phyloP scores from a whole-genome alignment of 2,888 invertebrate species.

The Cantharis rufa region DNA sequence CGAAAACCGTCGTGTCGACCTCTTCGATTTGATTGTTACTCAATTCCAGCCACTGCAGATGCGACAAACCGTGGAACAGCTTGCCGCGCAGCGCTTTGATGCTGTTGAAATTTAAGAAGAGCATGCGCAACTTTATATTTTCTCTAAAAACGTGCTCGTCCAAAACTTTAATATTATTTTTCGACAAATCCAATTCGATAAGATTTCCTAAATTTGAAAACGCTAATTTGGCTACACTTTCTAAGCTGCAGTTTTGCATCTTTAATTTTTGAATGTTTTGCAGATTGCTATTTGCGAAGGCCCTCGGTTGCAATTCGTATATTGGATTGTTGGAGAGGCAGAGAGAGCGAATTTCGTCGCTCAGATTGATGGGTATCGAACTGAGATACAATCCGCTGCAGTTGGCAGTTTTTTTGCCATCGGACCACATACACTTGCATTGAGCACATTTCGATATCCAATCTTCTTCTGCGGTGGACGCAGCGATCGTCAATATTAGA shows the following conservation, averaged over 20 bases:
- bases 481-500: conserved; percentile 37
- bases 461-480: conserved; percentile 59
- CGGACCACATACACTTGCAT: conserved; percentile 85
- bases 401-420: conserved; percentile 82
- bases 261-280: conserved; percentile 82
- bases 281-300: conserved; percentile 71
- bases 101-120: conserved; percentile 76
- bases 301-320: conserved; percentile 66
- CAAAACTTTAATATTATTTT: conserved; percentile 69
- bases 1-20: conserved; percentile 73
- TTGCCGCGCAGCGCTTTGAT: conserved; percentile 68
- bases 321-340: conserved; percentile 75
- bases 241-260: conserved; percentile 74
- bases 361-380: conserved; percentile 73
- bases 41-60: conserved; percentile 76
- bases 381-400: conserved; percentile 65
- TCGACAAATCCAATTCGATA: conserved; percentile 81
- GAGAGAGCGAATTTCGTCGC: conserved; percentile 71
- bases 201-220: conserved; percentile 76
- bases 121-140: conserved; percentile 70
- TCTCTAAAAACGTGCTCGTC: conserved; percentile 73
- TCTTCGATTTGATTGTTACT: conserved; percentile 74
- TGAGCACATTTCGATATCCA: conserved; percentile 61
- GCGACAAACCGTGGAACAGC: conserved; percentile 61
- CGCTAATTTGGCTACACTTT: conserved; percentile 73